Base-by-base conservation (phyloP, 2,797 vertebrate genomes). In the Rhinoraja longicauda region DNA sequence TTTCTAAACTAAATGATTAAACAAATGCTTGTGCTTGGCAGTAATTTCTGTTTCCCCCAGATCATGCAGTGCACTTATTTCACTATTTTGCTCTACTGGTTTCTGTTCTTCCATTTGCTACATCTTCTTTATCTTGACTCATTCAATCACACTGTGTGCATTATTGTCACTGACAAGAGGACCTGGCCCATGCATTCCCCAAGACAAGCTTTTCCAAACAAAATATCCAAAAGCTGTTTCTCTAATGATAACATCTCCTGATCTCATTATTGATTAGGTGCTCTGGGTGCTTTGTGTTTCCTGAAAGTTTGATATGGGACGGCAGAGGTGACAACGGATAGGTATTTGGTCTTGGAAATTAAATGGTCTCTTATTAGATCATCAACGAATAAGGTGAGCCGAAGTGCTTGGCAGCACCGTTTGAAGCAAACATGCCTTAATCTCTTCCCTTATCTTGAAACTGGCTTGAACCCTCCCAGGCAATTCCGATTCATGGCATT, bases 381-480 rank as follows among this genome's bases (percentile, higher is more conserved):
- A 94, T 94, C 94, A 93, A 94, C 94, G 94, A 94, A 94, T 93
- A 93, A 93, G 93, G 95, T 95, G 94, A 95, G 94, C 93, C 92
- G 94, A 96, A 95, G 96, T 95, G 95, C 95, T 96, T 95, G 95
- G 95, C 94, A 95, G 95, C 95, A 95, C 95, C 95, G 95, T 96
- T 95, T 95, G 96, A 96, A 95, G 94, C 93, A 95, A 94, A 94
- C 95, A 94, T 93, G 94, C 94, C 96, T 97, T 97, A 96, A 97
- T 97, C 97, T 97, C 96, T 94, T 93, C 92, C 94, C 96, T 96
- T 97, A 97, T 98, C 97, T 97, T 77, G 91, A 94, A 95, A 96
- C 96, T 96, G 95, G 95, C 97, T 96, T 96, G 95, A 96, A 95
- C 96, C 95, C 96, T 97, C 96, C 95, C 94, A 96, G 96, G 97